Evolutionary conservation across 2,888 invertebrate genomes (phyloP).

Genomic region (Myathropa florea): DNA sequence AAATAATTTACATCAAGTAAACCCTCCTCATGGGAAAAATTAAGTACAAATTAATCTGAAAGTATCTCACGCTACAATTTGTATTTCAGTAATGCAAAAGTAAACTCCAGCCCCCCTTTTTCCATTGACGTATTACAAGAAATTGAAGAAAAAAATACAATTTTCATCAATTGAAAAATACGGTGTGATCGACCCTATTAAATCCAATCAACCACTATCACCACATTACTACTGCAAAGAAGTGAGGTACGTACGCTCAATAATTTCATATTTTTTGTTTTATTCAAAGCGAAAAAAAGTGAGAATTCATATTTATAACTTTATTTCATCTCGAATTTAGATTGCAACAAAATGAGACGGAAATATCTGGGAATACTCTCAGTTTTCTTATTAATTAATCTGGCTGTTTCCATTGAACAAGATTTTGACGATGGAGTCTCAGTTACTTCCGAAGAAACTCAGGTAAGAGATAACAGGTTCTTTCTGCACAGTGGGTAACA

Average conservation of each 20-base stretch:
- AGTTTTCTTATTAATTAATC: conserved; percentile 49
- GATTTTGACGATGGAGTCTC: conserved; percentile 57
- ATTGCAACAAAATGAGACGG: conserved; percentile 43
- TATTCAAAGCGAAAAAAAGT: background rate
- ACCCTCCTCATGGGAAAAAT: background rate
- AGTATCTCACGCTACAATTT: background rate
- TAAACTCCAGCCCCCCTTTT: conserved; percentile 5
- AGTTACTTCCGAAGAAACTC: conserved; percentile 53
- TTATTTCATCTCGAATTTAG: conserved; percentile 21
- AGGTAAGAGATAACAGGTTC: conserved; percentile 31
- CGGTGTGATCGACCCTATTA: conserved; percentile 64
- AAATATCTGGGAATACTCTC: conserved; percentile 58
- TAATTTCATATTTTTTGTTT: background rate
- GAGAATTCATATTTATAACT: background rate
- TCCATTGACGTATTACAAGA: conserved; percentile 18
- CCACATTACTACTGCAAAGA: conserved; percentile 27
- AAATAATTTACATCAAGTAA: conserved; percentile 45
- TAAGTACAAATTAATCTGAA: background rate
- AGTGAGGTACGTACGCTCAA: conserved; percentile 47
- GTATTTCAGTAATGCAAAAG: conserved; percentile 24
- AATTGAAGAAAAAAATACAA: conserved; percentile 24
- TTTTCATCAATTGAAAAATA: conserved; percentile 57
- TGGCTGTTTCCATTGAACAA: conserved; percentile 45
- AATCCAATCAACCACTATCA: conserved; percentile 54
- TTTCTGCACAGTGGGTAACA: background rate